phyloP scores from a whole-genome alignment of 2,797 vertebrate genomes.

The Craterocephalus amniculus region DNA sequence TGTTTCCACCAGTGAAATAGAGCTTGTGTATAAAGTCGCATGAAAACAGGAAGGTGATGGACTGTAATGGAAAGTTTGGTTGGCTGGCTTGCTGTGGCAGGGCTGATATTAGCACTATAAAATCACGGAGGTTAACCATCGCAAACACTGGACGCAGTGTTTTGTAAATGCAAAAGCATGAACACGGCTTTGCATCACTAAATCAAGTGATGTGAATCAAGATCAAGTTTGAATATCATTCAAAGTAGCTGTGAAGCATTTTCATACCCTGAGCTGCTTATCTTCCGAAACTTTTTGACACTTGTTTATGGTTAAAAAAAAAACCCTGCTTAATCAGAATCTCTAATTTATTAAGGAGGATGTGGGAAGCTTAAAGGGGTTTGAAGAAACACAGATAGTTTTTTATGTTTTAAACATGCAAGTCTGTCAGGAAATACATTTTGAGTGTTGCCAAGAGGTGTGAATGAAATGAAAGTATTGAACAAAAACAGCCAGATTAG shows the following conservation, averaged over 20 bases:
- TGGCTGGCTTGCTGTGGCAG: slow-evolving; percentile 29
- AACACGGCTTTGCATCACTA: slow-evolving; percentile 20
- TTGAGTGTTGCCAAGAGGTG: slow-evolving; percentile 8
- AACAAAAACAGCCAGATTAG: slow-evolving; percentile 31
- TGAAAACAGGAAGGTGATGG: slow-evolving; percentile 71
- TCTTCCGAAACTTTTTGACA: background rate
- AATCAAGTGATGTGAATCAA: slow-evolving; percentile 29
- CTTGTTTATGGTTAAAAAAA: background rate
- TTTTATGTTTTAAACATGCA: slow-evolving; percentile 7
- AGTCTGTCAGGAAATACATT: slow-evolving; percentile 19
- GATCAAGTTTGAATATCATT: slow-evolving; percentile 12
- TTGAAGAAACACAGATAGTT: slow-evolving; percentile 9
- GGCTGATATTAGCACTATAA: slow-evolving; percentile 63
- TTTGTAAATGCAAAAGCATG: slow-evolving; percentile 55
- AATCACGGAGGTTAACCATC: slow-evolving; percentile 47
- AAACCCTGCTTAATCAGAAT: background rate
- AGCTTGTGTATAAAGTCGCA: slow-evolving; percentile 25
- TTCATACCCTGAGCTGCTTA: background rate
- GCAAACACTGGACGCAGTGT: slow-evolving; percentile 55
- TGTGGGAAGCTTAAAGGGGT: slow-evolving; percentile 21
- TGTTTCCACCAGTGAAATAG: slow-evolving; percentile 44
- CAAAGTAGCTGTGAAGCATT: background rate
- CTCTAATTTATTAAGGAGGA: slow-evolving; percentile 29
- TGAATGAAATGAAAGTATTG: slow-evolving; percentile 19
- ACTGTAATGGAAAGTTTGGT: slow-evolving; percentile 72